Evolutionary conservation across 1,140 invertebrate species (phyloP), one percentile per base, ranked within the genome.

Genomic region (Chironomus tepperi): DNA sequence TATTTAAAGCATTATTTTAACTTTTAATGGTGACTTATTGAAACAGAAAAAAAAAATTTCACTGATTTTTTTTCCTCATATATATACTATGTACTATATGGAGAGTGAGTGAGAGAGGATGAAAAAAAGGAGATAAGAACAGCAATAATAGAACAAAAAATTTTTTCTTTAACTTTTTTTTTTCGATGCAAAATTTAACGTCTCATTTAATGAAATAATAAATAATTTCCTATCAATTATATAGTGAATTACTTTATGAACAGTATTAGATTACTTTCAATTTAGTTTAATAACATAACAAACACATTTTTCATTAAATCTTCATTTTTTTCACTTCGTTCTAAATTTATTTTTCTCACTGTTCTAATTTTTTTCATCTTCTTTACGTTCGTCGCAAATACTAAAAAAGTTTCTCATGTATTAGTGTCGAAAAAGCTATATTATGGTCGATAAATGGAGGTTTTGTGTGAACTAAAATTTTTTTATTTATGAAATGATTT

Each of bases 21-120:
- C 19, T 64, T 3, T 78, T 74, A 18, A 64, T 64, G 16, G 12
- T 21, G 9, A 72, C 24, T 24, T 72, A n/a, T 72, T 72, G 5
- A 7, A 19, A 57, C 47, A 57, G 9, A 57, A 57, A 57, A 57
- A 47, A 12, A 12, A 57, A n/a, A 57, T 57, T 57, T 57, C 47
- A 57, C 47, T 57, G 47, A 12, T 15, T 57, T 57, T n/a, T n/a
- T 57, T n/a, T 57, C 3, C 47, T 12, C n/a, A 57, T 47, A 47
- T 47, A 15, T 47, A 47, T 57, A 57, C n/a, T 15, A 15, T 64
- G 16, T 15, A 64, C 16, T 15, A 64, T 15, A 18, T 2, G 12
- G 12, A 15, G 12, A 64, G 12, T 64, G 16, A 65, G 15, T 15
- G 18, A 65, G 15, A 18, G 15, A 65, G 18, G 18, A 16, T 65